These are phyloP conservation scores for Sceliomorpha sp. DNA, from an alignment of 2,888 invertebrate genomes.

Conservation along the genomic window DNA sequence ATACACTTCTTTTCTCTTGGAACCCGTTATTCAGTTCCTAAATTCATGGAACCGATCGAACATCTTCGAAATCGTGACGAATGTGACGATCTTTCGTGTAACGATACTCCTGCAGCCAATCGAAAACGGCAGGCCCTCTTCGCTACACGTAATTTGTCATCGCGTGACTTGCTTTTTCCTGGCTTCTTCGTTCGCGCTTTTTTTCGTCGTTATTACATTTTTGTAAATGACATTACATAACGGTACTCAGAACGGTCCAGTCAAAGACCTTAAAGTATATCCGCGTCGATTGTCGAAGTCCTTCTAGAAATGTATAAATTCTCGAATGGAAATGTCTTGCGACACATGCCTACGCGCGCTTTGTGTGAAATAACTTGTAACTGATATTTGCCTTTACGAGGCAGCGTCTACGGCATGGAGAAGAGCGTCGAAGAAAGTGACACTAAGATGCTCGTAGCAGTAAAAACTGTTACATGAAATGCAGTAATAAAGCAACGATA, in stretches of 20 bases:
- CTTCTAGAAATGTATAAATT: conserved; percentile 43
- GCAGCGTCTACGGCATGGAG: conserved; percentile 31
- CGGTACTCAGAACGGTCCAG: conserved; percentile 60
- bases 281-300: conserved; percentile 43
- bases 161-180: conserved; percentile 51
- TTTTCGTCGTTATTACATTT: conserved; percentile 30
- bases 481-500: conserved; percentile 22
- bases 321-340: conserved; percentile 34
- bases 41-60: no score
- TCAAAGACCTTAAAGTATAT: conserved; percentile 50
- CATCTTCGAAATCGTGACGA: no score
- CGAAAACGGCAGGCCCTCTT: no score
- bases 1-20: no score
- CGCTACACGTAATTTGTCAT: conserved; percentile 38
- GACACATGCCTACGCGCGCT: conserved; percentile 23
- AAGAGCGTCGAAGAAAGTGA: conserved; percentile 51
- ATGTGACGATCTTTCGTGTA: no score
- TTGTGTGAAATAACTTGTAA: conserved; percentile 47
- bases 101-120: no score
- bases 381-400: conserved; percentile 48
- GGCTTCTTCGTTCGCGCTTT: conserved; percentile 9
- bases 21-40: no score
- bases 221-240: conserved; percentile 59
- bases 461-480: conserved; percentile 41
- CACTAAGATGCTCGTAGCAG: conserved; percentile 35